These are phyloP conservation scores for Steinernema feltiae DNA, from an alignment of 1,140 invertebrate genomes.

Conservation along the genomic window DNA sequence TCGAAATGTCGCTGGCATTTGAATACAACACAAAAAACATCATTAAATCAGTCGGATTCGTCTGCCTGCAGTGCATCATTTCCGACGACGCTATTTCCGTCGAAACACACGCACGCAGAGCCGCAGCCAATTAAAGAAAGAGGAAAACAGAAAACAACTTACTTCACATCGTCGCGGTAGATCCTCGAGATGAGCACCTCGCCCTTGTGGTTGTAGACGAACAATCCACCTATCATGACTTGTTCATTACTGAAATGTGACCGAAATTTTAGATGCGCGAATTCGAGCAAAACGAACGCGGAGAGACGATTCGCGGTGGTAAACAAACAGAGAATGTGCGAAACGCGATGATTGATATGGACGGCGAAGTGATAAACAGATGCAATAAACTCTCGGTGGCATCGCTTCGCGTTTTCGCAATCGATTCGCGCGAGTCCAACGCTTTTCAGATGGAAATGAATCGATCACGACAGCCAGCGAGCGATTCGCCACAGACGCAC, in stretches of 20 bases:
- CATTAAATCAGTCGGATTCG: too few relatives aligned
- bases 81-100: too few relatives aligned
- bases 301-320: too few relatives aligned
- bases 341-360: not conserved
- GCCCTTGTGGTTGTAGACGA: constrained; percentile 99
- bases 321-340: not conserved
- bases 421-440: not conserved
- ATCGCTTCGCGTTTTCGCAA: not conserved
- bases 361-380: not conserved
- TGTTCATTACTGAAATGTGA: constrained; percentile 19
- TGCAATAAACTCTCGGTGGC: too few relatives aligned
- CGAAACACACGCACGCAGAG: too few relatives aligned
- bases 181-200: constrained; percentile 92
- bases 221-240: constrained; percentile 94
- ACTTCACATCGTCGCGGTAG: constrained; percentile 94
- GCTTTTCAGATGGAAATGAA: too few relatives aligned
- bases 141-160: constrained; percentile 97
- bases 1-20: constrained; percentile 7
- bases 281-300: not conserved
- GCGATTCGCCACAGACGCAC: too few relatives aligned
- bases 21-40: too few relatives aligned
- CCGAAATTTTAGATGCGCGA: constrained; percentile 1
- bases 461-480: too few relatives aligned
- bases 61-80: too few relatives aligned
- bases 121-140: too few relatives aligned